These are phyloP conservation scores for Hylomyscus alleni DNA, from an alignment of 2,797 vertebrate genomes.

Conservation along the genomic window DNA sequence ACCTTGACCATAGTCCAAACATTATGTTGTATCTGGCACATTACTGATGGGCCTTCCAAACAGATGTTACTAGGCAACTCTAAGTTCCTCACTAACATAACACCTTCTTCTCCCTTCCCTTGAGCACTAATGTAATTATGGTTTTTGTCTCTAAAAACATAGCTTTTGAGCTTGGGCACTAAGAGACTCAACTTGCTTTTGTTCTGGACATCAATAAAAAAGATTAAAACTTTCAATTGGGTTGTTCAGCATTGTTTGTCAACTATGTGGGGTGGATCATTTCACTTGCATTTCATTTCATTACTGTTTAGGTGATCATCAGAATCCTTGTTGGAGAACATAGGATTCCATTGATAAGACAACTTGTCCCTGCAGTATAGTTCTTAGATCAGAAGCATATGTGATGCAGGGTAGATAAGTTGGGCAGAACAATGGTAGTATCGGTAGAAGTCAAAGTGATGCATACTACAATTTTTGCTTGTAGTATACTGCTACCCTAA, in stretches of 20 bases:
- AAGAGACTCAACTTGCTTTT: background rate
- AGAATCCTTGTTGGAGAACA: background rate
- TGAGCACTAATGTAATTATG: background rate
- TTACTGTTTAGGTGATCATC: background rate
- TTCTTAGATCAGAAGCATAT: background rate
- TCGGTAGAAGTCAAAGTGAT: constrained; percentile 40
- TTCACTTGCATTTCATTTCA: background rate
- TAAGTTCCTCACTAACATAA: background rate
- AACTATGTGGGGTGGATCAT: background rate
- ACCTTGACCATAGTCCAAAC: background rate
- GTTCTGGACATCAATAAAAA: background rate
- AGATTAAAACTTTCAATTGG: background rate
- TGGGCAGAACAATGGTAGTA: background rate
- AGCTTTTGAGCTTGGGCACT: background rate
- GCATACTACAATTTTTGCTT: background rate
- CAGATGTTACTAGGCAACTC: background rate
- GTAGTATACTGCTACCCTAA: background rate
- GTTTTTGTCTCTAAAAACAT: background rate
- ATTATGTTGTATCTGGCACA: background rate
- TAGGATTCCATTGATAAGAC: background rate
- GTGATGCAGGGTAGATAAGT: background rate
- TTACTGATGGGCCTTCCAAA: background rate
- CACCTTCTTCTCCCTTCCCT: too few relatives aligned
- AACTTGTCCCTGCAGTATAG: background rate
- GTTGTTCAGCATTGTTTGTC: background rate